Evolutionary conservation across 53 echinoderm and acorn worm species (phyloP).

Genomic region (Luidia sarsii): DNA sequence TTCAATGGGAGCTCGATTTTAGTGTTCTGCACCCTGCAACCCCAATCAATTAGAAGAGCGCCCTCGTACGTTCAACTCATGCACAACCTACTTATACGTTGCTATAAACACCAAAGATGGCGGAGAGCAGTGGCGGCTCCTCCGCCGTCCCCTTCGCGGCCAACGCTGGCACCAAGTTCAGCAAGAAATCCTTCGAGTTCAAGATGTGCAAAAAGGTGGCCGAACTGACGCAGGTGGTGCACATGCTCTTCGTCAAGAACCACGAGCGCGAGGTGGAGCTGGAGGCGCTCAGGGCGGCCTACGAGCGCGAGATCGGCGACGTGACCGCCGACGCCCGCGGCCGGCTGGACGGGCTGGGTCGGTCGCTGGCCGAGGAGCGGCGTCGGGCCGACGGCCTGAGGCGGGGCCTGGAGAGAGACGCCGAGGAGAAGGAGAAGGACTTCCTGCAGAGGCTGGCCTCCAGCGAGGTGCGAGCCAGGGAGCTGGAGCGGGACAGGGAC

Average conservation of each 20-base stretch:
- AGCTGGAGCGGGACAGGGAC: slow-evolving; percentile 43
- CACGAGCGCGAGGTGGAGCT: slow-evolving; percentile 92
- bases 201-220: slow-evolving; percentile 97
- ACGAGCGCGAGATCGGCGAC: slow-evolving; percentile 78
- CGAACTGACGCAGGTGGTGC: slow-evolving; percentile 94
- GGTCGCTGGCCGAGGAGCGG: slow-evolving; percentile 53
- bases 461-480: slow-evolving; percentile 14
- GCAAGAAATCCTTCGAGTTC: slow-evolving; percentile 78
- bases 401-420: slow-evolving; percentile 22
- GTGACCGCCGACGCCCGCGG: slow-evolving; percentile 73
- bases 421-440: slow-evolving; percentile 53
- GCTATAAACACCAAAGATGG: slow-evolving; percentile 52
- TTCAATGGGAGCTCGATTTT: too few species aligned
- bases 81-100: too few species aligned
- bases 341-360: slow-evolving; percentile 55
- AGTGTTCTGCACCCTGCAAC: too few species aligned
- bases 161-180: slow-evolving; percentile 11
- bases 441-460: slow-evolving; percentile 27
- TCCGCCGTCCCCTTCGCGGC: not conserved
- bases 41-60: slow-evolving; percentile 51
- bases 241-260: slow-evolving; percentile 93
- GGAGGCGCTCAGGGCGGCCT: slow-evolving; percentile 69
- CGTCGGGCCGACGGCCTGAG: slow-evolving; percentile 46
- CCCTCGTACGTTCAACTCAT: slow-evolving; percentile 16
- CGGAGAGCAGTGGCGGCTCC: slow-evolving; percentile 25